Base-by-base conservation (phyloP, 2,888 invertebrate genomes). In the Ichneumoninae sp. region DNA sequence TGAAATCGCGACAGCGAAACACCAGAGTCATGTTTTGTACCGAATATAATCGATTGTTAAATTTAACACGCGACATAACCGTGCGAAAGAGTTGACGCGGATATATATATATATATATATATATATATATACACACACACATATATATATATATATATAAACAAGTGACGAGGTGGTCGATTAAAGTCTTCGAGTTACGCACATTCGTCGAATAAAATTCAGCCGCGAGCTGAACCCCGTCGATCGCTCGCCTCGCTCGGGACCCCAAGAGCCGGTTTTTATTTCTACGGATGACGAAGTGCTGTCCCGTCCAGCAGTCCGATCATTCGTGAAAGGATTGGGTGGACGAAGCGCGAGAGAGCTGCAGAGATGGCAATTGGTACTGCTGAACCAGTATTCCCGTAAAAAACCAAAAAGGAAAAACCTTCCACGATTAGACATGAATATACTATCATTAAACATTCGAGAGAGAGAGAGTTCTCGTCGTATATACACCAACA, bases 381-480 rank as follows among this genome's bases (percentile, higher is more conserved):
- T 22, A 60, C 40, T 26, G 71, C 40, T 19, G 71, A 60, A 60
- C 66, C 44, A 47, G 44, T 73, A 75, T 75, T 63, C 70, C 30
- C 44, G 66, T 74, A 60, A 70, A 83, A 86, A 86, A 86, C 78
- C 60, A 44, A 44, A 44, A 44, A 16, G 16, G 10, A 44, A 16
- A 44, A 44, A 13, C 3, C 77, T 50, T 76, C 78, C 84, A 63
- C 70, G 86, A 85, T 85, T 81, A 83, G 86, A 76, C 84, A 78
- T 83, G 81, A 85, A 85, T 81, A 81, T 83, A 73, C 74, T 40
- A 83, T 84, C 84, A 85, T 86, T 85, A 83, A 78, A 75, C 82
- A 83, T 83, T 83, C 77, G 47, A 47, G 36, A 40, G 36, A 5
- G 47, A 44, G n/a, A 22, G 54, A 26, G 16, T 54, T n/a, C 40